A percentile compares a stretch with the other conserved stretches of the same genome.
Conservation (phyloP, 2,797 vertebrate genomes). For the Enteromius trimaculatus region DNA sequence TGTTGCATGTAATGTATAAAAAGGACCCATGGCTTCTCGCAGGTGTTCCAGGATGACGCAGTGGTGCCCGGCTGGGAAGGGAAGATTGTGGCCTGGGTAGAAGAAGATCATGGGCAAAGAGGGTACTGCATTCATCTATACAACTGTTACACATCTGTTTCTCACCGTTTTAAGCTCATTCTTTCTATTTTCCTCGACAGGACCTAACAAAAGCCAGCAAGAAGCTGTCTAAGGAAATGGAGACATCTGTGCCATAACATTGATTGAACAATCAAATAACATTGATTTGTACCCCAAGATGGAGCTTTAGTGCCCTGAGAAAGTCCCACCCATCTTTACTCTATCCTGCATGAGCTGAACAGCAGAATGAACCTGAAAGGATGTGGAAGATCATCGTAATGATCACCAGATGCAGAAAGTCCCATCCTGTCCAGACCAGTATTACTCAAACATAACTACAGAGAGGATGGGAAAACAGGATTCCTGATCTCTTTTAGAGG, state of each 20-base stretch:
- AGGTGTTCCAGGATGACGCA: conserved; percentile 96
- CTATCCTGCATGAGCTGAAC: conserved; percentile 28
- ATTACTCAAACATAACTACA: background rate
- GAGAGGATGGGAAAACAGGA: background rate
- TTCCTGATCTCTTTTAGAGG: conserved; percentile 21
- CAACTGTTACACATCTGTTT: background rate
- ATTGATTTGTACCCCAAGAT: conserved; percentile 9
- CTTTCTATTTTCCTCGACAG: conserved; percentile 38
- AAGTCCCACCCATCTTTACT: conserved; percentile 10
- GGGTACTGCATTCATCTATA: conserved; percentile 41
- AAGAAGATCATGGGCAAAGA: conserved; percentile 92
- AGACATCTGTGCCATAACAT: conserved; percentile 35
- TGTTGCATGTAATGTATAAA: background rate
- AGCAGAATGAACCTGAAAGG: background rate
- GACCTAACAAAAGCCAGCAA: conserved; percentile 30
- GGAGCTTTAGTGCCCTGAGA: conserved; percentile 13
- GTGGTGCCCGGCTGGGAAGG: conserved; percentile 98
- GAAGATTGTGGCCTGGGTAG: conserved; percentile 99
- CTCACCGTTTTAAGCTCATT: background rate
- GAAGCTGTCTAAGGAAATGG: conserved; percentile 16
- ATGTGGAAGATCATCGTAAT: background rate
- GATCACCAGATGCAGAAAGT: conserved; percentile 10
- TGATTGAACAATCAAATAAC: conserved; percentile 22
- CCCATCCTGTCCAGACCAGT: background rate
- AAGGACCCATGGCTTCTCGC: background rate